Evolutionary conservation across 2,888 invertebrate species (phyloP).

Genomic region (Zaprionus obscuricornis): DNA sequence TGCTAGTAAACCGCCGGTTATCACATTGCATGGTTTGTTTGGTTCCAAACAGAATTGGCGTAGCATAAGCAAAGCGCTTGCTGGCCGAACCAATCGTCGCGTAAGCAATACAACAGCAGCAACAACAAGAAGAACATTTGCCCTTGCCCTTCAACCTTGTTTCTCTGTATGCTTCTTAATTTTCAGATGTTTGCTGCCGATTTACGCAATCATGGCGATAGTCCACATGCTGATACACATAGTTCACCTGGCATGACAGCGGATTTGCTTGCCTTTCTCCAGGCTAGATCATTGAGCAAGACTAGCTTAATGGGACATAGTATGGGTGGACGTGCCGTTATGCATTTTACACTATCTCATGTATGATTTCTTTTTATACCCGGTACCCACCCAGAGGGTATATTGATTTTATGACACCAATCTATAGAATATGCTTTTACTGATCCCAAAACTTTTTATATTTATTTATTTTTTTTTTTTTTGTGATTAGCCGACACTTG

Average conservation of each 20-base stretch:
- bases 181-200: slow-evolving; percentile 87
- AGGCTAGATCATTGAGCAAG: slow-evolving; percentile 61
- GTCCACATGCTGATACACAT: slow-evolving; percentile 90
- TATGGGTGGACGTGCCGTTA: slow-evolving; percentile 97
- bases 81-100: slow-evolving; percentile 85
- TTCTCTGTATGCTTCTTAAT: too few species aligned
- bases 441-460: too few species aligned
- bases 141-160: too few species aligned
- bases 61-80: slow-evolving; percentile 89
- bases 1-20: slow-evolving; percentile 85
- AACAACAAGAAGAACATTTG: background rate
- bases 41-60: slow-evolving; percentile 95
- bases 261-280: slow-evolving; percentile 88
- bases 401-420: too few species aligned
- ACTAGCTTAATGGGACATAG: slow-evolving; percentile 93
- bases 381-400: too few species aligned
- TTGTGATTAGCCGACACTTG: slow-evolving; percentile 84
- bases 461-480: background rate
- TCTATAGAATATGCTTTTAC: too few species aligned
- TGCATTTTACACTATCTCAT: slow-evolving; percentile 91
- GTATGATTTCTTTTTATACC: slow-evolving; percentile 84
- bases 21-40: slow-evolving; percentile 94
- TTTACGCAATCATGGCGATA: slow-evolving; percentile 97
- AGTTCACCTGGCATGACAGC: slow-evolving; percentile 89
- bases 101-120: slow-evolving; percentile 79